A percentile compares a stretch with the other conserved stretches of the same genome.
Conservation (phyloP, 2,888 invertebrate species). For the Neoitamus cyanurus region DNA sequence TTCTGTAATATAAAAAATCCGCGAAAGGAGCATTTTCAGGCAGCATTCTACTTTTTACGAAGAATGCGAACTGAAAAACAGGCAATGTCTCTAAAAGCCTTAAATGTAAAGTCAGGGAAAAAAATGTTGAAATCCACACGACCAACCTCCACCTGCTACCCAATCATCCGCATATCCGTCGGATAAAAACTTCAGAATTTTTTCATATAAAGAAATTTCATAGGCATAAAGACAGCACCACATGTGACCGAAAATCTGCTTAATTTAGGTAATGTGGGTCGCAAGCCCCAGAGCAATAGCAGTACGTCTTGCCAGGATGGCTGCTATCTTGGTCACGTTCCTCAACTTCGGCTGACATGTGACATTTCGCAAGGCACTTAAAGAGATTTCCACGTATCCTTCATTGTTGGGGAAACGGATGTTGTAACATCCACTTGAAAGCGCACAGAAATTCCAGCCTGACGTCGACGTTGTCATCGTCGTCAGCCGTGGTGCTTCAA, state of each 20-base stretch:
- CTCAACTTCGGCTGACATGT: constrained; percentile 33
- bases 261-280: constrained; percentile 19
- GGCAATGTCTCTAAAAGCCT: no score
- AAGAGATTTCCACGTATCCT: constrained; percentile 28
- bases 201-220: not conserved
- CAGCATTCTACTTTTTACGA: no score
- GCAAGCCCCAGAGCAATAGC: not conserved
- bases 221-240: not conserved
- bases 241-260: constrained; percentile 19
- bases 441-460: not conserved
- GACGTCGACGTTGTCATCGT: not conserved
- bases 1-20: no score
- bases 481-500: not conserved
- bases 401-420: constrained; percentile 18
- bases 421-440: constrained; percentile 8
- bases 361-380: constrained; percentile 31
- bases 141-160: not conserved
- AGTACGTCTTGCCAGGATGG: not conserved
- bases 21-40: no score
- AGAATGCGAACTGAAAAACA: no score
- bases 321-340: constrained; percentile 33
- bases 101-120: no score
- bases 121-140: no score
- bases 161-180: not conserved
- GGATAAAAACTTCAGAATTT: not conserved